phyloP scores from a whole-genome alignment of 2,888 invertebrate species.

The Callyntrura guangdongensis region DNA sequence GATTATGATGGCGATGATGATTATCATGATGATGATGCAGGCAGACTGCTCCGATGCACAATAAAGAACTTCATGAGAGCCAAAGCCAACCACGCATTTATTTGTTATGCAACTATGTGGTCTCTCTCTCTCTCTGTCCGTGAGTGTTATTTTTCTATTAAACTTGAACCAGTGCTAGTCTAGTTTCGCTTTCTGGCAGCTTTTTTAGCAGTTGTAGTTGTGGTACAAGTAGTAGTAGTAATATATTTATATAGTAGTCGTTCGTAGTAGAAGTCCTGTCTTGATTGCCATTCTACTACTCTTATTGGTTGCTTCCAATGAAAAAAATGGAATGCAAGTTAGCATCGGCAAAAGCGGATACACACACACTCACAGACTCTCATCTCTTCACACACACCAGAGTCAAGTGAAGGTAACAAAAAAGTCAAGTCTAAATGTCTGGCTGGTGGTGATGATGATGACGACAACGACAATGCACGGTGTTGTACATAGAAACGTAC shows the following conservation, averaged over 20 bases:
- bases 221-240: neutral
- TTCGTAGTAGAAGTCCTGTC: neutral
- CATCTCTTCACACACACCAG: neutral
- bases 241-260: neutral
- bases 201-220: neutral
- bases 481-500: neutral
- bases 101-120: conserved; percentile 66
- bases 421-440: conserved; percentile 63
- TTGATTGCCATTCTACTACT: conserved; percentile 51
- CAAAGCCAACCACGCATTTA: conserved; percentile 69
- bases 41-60: conserved; percentile 38
- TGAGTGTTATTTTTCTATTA: conserved; percentile 24
- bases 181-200: conserved; percentile 16
- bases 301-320: conserved; percentile 43
- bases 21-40: conserved; percentile 27
- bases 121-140: conserved; percentile 1
- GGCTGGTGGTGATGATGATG: neutral
- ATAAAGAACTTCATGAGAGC: conserved; percentile 44
- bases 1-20: conserved; percentile 3
- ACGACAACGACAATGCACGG: too few species aligned
- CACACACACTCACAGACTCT: conserved; percentile 23
- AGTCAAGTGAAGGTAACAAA: conserved; percentile 68
- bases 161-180: conserved; percentile 52
- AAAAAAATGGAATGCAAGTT: conserved; percentile 40
- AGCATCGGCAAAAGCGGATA: conserved; percentile 50